Evolutionary conservation across 92 coral and sea anemone genomes (phyloP), one percentile per base, ranked within the genome.

Genomic region (Heteractis magnifica): DNA sequence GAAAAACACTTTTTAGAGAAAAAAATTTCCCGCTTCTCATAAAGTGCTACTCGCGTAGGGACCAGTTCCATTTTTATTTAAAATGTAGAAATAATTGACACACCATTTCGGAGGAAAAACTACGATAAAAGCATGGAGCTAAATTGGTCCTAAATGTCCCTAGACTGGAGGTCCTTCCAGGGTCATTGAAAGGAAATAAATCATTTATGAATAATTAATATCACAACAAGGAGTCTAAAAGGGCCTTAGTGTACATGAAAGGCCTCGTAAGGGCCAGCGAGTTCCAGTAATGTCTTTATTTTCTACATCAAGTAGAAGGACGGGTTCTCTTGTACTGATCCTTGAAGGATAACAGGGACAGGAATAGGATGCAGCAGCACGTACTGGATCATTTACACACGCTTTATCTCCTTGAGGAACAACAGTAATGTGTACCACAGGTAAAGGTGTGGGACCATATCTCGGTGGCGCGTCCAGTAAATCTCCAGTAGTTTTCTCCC

Each of bases 401-500:
- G 88, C 92, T 80, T 94, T 97, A 41, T 94, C 99, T 19, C 94
- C 87, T 77, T 94, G 98, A 48, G 98, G 99, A 60, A 94, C 86
- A 50, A 92, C 98, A 73, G 92, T 91, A 49, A 95, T 90, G 75
- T 95, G 98, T 49, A 95, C 93, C 80, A 95, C 98, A 49, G 98
- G 98, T 82, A 95, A 87, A 44, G 98, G 98, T 81, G 98, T 95
- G 56, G 99, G 99, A 68, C 99, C 99, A 60, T 90, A 90, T 89
- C 87, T 92, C 6, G 98, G 99, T 41, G 99, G 97, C 23, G 99
- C 98, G 65, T 97, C 99, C 76, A 97, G 82, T 10, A 97, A 98
- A 85, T 97, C 99, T n/a, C 98, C 99, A 18, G 99, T 97, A 8
- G 99, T 97, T 82, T 97, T 97, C 90, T 97, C 99, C 99, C 99